Evolutionary conservation across 2,113 vertebrate genomes (phyloP), one percentile per base, ranked within the genome.

Genomic region (Prionailurus bengalensis): DNA sequence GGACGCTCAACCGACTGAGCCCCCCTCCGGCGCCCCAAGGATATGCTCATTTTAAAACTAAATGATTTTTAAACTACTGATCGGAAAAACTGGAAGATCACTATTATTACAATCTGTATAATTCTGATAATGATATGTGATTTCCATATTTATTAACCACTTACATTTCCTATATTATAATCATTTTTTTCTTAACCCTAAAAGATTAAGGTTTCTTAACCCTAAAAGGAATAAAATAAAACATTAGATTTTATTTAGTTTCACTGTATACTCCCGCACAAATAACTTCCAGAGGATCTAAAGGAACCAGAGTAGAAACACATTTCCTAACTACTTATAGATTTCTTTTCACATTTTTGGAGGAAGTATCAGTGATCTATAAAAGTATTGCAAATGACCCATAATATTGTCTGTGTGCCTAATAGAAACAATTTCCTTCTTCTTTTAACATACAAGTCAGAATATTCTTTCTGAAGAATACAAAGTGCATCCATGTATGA

Each of bases 41-140:
- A 78, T 27, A 71, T 33, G 82, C 82, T 90, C 33, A 36, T 89
- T 45, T 89, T 42, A 93, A 95, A 94, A 84, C 12, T 16, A 82
- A 86, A 9, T 65, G 7, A 53, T 81, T 65, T 80, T 76, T 89
- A 78, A 85, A 61, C 15, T 63, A 68, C 31, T 27, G 27, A 42
- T 65, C 36, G 31, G 2, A 33, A 36, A 76, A 91, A 39, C 31
- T 21, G 31, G 29, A 73, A 78, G 66, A 42, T 55, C 23, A n/a
- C 5, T 78, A 71, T 74, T 78, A 82, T 58, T 93, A 73, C 81
- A 90, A 31, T 70, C 31, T 80, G 2, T 17, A 19, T 39, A 80
- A 81, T 17, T 70, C 91, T 90, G 39, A 42, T 92, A 87, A 95
- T 84, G 55, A 29, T 3, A 83, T 21, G 58, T 23, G 15, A 93